Evolutionary conservation across 2,888 invertebrate genomes (phyloP).

Genomic region (Heliconius ismenius): DNA sequence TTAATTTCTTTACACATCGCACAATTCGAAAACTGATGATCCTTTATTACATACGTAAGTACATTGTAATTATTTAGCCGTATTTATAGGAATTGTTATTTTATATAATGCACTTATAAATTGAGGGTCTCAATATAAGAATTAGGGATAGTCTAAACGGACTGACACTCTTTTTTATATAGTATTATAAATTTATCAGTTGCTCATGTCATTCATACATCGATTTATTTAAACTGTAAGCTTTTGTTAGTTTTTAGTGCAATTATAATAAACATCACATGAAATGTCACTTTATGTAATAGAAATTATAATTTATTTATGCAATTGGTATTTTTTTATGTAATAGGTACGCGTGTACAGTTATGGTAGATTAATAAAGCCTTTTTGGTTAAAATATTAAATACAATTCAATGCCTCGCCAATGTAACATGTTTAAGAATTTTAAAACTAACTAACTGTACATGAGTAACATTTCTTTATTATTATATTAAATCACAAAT

Average conservation of each 20-base stretch:
- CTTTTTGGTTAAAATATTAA: not conserved
- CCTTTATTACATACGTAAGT: slow-evolving; percentile 37
- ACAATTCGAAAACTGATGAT: slow-evolving; percentile 41
- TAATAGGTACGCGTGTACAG: slow-evolving; percentile 13
- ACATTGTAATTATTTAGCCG: slow-evolving; percentile 37
- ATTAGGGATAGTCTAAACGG: slow-evolving; percentile 31
- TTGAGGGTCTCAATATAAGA: slow-evolving; percentile 10
- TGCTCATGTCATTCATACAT: slow-evolving; percentile 73
- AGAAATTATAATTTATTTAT: not conserved
- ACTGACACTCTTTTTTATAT: slow-evolving; percentile 30
- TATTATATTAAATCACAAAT: slow-evolving; percentile 11
- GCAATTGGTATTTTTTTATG: slow-evolving; percentile 7
- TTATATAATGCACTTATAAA: slow-evolving; percentile 30
- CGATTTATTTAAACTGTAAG: slow-evolving; percentile 59
- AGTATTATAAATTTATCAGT: slow-evolving; percentile 44
- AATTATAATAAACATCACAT: slow-evolving; percentile 50
- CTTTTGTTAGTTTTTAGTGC: slow-evolving; percentile 47
- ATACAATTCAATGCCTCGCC: slow-evolving; percentile 15
- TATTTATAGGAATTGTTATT: slow-evolving; percentile 35
- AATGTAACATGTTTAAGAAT: not conserved
- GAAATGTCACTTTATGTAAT: slow-evolving; percentile 20
- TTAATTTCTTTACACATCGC: slow-evolving; percentile 49
- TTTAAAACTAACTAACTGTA: not conserved
- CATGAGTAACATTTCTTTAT: slow-evolving; percentile 3
- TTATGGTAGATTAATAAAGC: not conserved